A percentile compares a stretch with the other conserved stretches of the same genome.
These are phyloP conservation scores for Nycticebus coucang DNA, from an alignment of 2,113 vertebrate genomes.

Conservation along the genomic window DNA sequence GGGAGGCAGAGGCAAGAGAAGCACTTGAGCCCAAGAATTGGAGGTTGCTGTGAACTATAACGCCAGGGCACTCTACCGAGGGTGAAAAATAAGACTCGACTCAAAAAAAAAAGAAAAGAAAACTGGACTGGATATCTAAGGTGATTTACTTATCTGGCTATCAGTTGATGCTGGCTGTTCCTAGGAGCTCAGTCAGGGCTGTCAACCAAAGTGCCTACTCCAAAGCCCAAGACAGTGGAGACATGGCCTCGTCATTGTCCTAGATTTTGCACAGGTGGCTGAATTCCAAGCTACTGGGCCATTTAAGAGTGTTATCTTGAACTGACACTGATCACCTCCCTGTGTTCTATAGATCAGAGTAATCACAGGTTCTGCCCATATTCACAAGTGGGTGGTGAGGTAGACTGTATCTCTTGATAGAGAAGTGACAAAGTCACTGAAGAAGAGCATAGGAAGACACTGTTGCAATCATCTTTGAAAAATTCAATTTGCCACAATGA, in stretches of 20 bases:
- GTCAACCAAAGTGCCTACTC: background rate
- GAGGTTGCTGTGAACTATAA: too few relatives aligned
- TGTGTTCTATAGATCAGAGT: constrained; percentile 1
- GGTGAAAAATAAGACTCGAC: too few relatives aligned
- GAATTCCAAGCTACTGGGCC: background rate
- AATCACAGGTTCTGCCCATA: background rate
- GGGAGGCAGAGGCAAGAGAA: too few relatives aligned
- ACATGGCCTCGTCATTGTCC: background rate
- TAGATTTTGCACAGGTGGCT: background rate
- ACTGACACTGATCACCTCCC: background rate
- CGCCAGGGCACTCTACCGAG: too few relatives aligned
- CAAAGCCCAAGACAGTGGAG: too few relatives aligned
- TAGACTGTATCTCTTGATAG: background rate
- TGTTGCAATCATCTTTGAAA: background rate
- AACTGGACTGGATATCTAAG: background rate
- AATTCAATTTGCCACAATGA: background rate
- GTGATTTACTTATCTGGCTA: background rate
- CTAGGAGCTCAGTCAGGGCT: background rate
- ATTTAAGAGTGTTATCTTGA: background rate
- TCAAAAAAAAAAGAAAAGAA: too few relatives aligned
- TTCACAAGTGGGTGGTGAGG: background rate
- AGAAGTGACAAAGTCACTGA: background rate
- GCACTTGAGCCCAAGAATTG: too few relatives aligned
- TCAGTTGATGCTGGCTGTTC: background rate
- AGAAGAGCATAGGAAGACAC: background rate